Evolutionary conservation across 2,797 vertebrate genomes (phyloP), one percentile per base, ranked within the genome.

Genomic region (Phrynocephalus vlangalii): DNA sequence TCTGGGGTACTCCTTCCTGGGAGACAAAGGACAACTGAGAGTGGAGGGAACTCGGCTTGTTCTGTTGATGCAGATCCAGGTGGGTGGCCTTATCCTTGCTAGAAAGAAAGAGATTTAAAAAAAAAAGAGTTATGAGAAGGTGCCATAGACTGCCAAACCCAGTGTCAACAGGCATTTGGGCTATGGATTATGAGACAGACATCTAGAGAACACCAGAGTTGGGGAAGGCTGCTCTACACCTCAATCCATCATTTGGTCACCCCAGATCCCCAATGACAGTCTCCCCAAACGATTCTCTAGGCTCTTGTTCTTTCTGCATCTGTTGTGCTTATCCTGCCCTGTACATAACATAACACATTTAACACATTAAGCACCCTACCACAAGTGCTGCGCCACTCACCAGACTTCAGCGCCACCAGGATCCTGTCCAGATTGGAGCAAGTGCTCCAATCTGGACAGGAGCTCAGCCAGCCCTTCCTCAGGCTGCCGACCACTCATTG

Each of bases 1-100:
- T 73, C 33, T 78, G 88, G 26, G 44, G 22, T 1, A n/a, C 20
- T 24, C 88, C 84, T 13, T 89, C 84, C 66, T 88, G 81, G 75
- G 82, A 72, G 87, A 11, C 75, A 52, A 83, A 33, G 13, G 79
- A 56, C 56, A 96, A 91, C 2, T 95, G 94, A 24, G 95, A 94
- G 0, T 95, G 94, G 86, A 95, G 91, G 66, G 93, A 94, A 52
- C 92, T 93, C 93, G 92, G 95, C 88, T 94, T 94, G 88, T 92
- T 79, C 67, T 93, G 94, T 1, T 94, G 90, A 48, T 94, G 91
- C 60, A 63, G 18, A 80, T 95, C 95, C 90, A 94, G 88, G 79
- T 90, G 28, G 68, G 90, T 90, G 66, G 78, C 87, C 88, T 95
- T 96, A 91, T 95, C 95, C 93, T 94, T 96, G 91, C 20, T 6